Percentiles rank a stretch among this genome's conserved stretches.
phyloP scores from a whole-genome alignment of 2,113 vertebrate genomes.

The Heliornis fulica region DNA sequence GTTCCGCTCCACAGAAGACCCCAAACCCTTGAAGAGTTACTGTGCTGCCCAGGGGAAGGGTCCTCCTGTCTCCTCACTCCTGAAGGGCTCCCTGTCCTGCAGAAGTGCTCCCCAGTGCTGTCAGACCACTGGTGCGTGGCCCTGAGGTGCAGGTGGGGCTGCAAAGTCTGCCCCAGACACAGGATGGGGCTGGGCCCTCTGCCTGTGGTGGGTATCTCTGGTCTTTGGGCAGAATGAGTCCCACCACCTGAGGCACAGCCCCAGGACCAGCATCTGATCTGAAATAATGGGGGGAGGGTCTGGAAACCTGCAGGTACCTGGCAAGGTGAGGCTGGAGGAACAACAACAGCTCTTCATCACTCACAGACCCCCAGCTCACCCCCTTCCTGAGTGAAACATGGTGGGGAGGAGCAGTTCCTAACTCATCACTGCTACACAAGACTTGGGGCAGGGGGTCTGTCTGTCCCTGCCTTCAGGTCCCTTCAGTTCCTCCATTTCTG shows the following conservation, averaged over 20 bases:
- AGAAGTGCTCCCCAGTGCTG: neutral
- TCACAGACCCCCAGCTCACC: neutral
- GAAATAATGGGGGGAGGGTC: neutral
- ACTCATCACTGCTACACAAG: accelerated
- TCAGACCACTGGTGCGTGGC: accelerated
- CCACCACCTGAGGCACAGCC: too few relatives aligned
- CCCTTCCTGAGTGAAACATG: accelerated
- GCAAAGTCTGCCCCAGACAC: neutral
- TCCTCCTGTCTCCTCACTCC: neutral
- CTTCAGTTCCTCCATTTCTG: neutral
- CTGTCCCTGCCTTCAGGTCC: neutral
- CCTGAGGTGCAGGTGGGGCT: neutral
- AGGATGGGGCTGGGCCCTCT: too few relatives aligned
- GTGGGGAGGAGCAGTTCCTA: neutral
- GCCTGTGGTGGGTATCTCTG: accelerated
- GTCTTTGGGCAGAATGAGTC: neutral
- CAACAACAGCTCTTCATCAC: accelerated
- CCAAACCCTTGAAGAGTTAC: too few relatives aligned
- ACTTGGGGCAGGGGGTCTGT: accelerated
- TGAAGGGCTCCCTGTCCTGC: neutral
- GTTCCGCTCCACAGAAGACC: neutral
- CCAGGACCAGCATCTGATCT: neutral
- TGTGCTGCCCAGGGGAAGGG: neutral
- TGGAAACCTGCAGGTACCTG: too few relatives aligned
- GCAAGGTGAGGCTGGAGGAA: neutral